These are phyloP conservation scores for Oscheius sp. DNA, from an alignment of 2,888 invertebrate species.

Conservation along the genomic window DNA sequence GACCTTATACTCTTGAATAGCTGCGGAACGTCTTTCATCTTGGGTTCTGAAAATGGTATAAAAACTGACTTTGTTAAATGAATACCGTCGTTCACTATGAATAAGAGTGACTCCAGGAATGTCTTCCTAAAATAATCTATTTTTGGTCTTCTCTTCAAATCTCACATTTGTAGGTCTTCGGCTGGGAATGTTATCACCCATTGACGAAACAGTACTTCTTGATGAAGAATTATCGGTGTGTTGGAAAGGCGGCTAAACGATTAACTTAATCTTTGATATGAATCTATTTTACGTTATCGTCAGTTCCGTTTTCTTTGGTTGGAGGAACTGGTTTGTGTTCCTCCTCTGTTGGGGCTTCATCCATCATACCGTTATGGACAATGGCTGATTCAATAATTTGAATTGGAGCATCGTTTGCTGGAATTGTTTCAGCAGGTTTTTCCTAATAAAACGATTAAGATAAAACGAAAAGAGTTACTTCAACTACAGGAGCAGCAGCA, in stretches of 20 bases:
- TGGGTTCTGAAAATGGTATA: conserved; percentile 8
- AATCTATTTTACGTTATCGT: conserved; percentile 8
- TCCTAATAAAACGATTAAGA: no score
- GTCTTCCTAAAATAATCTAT: background rate
- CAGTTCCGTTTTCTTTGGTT: background rate
- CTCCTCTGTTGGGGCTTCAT: background rate
- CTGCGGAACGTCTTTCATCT: background rate
- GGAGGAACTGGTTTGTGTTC: background rate
- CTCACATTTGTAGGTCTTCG: conserved; percentile 16
- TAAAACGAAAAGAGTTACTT: background rate
- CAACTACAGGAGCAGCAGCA: background rate
- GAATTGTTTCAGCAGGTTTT: background rate
- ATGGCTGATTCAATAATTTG: background rate
- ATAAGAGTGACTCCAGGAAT: conserved; percentile 20
- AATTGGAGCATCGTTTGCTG: background rate
- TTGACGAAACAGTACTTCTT: background rate
- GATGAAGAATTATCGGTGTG: conserved; percentile 12
- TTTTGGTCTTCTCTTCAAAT: background rate
- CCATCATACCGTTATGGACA: background rate
- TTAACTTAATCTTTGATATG: background rate
- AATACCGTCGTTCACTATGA: conserved; percentile 21
- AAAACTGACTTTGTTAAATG: conserved; percentile 15
- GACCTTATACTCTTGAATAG: conserved; percentile 5
- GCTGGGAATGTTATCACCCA: conserved; percentile 18
- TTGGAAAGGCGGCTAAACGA: conserved; percentile 13